Evolutionary conservation across 2,113 vertebrate genomes (phyloP), one percentile per base, ranked within the genome.

Genomic region (Ictidomys tridecemlineatus): DNA sequence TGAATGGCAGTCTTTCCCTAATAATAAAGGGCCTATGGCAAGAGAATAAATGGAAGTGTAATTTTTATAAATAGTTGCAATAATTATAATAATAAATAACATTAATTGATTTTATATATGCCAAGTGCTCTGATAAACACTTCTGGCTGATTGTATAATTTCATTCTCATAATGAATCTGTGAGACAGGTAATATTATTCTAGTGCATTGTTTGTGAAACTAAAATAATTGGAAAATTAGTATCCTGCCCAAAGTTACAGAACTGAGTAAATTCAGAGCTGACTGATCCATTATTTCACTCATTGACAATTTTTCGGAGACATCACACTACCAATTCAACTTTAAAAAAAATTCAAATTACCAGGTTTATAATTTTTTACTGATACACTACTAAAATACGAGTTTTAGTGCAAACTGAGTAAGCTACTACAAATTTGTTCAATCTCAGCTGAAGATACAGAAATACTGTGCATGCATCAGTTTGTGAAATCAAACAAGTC

Each of bases 101-200:
- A 84, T 72, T 78, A 89, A 80, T 61, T 42, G 11, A 56, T 94
- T 86, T 90, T 73, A 69, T 48, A 56, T 89, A 80, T 85, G 12
- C 4, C 48, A 70, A 22, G 5, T 2, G 69, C 3, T 37, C n/a
- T 83, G 32, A 28, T 83, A 79, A 92, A 53, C 89, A 83, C 5
- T 24, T 70, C 18, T 84, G 67, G 5, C 0, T 42, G 6, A 48
- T 93, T 42, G 37, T 26, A 51, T 45, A 85, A 39, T 69, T 83
- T 48, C 12, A 58, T 63, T 84, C 11, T 78, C 12, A n/a, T 39
- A 45, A 63, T 58, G 58, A 16, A n/a, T 8, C 28, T 79, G 30
- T 79, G n/a, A 74, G 4, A 53, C 7, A 76, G 11, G 4, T 51
- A 45, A 0, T 58, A 9, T 63, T 72, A 22, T 73, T 5, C 30